Evolutionary conservation across 2,888 invertebrate genomes (phyloP).

Genomic region (Blera fallax): DNA sequence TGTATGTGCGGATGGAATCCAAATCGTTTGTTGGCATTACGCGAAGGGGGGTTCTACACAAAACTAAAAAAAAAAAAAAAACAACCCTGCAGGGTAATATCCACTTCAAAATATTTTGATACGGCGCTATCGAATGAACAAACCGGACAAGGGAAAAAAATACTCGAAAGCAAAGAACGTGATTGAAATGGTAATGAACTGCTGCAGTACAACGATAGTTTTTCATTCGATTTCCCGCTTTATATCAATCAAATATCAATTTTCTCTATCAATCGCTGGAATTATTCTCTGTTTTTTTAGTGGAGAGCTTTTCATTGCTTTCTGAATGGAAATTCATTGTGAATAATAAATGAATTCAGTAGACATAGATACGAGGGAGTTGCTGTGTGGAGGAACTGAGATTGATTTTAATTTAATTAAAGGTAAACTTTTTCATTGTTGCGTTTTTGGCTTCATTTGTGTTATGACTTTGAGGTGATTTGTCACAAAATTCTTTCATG

Average conservation of each 20-base stretch:
- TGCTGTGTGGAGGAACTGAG: background rate
- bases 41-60: background rate
- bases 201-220: conserved; percentile 5
- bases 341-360: background rate
- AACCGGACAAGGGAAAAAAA: background rate
- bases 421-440: background rate
- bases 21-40: background rate
- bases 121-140: background rate
- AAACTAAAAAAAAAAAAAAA: background rate
- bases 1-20: too few relatives aligned
- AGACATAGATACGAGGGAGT: background rate
- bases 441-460: too few relatives aligned
- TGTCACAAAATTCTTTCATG: too few relatives aligned
- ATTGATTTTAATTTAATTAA: background rate
- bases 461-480: too few relatives aligned
- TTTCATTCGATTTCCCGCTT: background rate
- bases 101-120: background rate
- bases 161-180: background rate
- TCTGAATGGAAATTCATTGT: background rate
- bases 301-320: background rate
- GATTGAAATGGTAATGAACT: conserved; percentile 16
- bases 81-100: background rate
- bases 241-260: conserved; percentile 31
- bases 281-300: background rate
- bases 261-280: background rate